Evolutionary conservation across 2,113 vertebrate species (phyloP).

Genomic region (Crotophaga sulcirostris): DNA sequence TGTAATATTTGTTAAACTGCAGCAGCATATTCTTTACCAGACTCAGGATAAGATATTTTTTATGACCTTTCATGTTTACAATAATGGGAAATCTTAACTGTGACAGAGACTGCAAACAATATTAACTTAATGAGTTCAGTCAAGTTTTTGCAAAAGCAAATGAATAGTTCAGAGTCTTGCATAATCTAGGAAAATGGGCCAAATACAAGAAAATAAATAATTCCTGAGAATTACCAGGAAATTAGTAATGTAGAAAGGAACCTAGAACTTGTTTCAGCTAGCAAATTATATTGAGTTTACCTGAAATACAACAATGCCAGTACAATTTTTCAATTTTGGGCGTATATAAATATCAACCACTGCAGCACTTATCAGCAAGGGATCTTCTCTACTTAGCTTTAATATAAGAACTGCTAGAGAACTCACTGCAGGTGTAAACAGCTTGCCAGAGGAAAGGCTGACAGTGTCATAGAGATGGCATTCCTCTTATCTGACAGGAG

Average conservation of each 20-base stretch:
- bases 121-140: background rate
- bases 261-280: background rate
- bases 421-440: background rate
- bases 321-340: background rate
- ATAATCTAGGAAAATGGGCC: background rate
- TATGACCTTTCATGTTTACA: background rate
- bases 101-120: background rate
- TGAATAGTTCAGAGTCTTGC: background rate
- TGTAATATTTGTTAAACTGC: background rate
- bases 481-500: background rate
- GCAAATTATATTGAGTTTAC: background rate
- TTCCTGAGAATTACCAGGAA: background rate
- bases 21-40: background rate
- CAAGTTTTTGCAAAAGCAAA: background rate
- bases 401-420: background rate
- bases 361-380: background rate
- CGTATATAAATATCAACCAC: background rate
- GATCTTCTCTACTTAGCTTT: background rate
- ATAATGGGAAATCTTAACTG: background rate
- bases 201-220: background rate
- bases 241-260: background rate
- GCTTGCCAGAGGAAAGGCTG: background rate
- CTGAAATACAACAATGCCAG: background rate
- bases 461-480: background rate
- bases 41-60: background rate